These are phyloP conservation scores for Physella acuta DNA, from an alignment of 1,140 invertebrate species.

Conservation along the genomic window DNA sequence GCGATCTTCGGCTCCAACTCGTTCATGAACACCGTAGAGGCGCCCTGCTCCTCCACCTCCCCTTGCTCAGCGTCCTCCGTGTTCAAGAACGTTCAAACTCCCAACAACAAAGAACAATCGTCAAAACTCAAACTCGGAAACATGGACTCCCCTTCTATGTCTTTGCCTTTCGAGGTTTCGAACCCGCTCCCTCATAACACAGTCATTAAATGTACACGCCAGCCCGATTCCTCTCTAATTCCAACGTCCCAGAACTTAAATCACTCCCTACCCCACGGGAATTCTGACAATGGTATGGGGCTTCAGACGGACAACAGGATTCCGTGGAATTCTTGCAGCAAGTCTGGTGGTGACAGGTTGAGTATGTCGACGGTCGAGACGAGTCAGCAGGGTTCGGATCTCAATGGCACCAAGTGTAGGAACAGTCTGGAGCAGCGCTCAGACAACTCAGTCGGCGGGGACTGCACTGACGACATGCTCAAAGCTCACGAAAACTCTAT, in stretches of 20 bases:
- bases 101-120: conserved; percentile 27
- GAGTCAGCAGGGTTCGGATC: not conserved
- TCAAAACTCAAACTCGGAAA: conserved; percentile 28
- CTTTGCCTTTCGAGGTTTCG: conserved; percentile 24
- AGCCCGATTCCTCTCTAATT: not conserved
- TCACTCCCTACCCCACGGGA: conserved; percentile 25
- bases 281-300: conserved; percentile 22
- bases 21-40: conserved; percentile 36
- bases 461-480: not conserved
- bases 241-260: conserved; percentile 5
- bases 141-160: conserved; percentile 19
- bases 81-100: conserved; percentile 29
- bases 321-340: conserved; percentile 3
- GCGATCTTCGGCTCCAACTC: conserved; percentile 41
- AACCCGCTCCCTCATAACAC: conserved; percentile 41
- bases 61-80: conserved; percentile 28
- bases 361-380: not conserved
- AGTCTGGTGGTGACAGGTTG: not conserved
- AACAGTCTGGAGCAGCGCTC: not conserved
- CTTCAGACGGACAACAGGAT: conserved; percentile 8
- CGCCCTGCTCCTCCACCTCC: conserved; percentile 27
- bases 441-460: not conserved
- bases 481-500: not conserved
- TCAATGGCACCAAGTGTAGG: not conserved
- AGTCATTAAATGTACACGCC: conserved; percentile 48